These are phyloP conservation scores for Oreochromis niloticus DNA, from an alignment of 2,113 vertebrate genomes.

Conservation along the genomic window DNA sequence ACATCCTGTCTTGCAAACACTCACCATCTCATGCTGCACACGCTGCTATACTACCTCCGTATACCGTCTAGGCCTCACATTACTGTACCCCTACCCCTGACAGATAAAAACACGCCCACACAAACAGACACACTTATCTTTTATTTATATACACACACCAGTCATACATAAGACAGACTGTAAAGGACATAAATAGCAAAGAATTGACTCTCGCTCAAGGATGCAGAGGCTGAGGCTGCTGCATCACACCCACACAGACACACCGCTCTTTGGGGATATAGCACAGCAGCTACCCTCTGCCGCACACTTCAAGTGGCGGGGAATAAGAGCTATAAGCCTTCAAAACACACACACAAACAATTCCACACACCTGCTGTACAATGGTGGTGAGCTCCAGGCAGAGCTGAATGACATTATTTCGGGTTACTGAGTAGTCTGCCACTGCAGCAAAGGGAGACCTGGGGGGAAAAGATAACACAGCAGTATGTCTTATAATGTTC, in stretches of 20 bases:
- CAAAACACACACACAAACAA: conserved; percentile 22
- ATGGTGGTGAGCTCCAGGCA: conserved; percentile 98
- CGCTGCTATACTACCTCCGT: not conserved
- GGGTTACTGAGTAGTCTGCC: conserved; percentile 95
- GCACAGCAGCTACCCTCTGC: conserved; percentile 5
- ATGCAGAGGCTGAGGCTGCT: conserved; percentile 23
- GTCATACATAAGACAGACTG: conserved; percentile 31
- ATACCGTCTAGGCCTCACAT: conserved; percentile 14
- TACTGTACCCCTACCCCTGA: conserved; percentile 1
- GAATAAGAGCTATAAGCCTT: conserved; percentile 37
- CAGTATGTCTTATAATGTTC: not conserved
- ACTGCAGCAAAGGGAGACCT: conserved; percentile 98
- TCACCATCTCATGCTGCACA: not conserved
- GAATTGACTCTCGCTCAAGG: conserved; percentile 7
- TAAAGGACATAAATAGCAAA: conserved; percentile 36
- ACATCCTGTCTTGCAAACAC: conserved; percentile 10
- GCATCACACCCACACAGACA: conserved; percentile 38
- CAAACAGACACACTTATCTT: conserved; percentile 22
- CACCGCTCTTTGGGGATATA: conserved; percentile 3
- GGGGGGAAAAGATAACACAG: conserved; percentile 47
- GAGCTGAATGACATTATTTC: conserved; percentile 98
- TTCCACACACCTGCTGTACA: conserved; percentile 86
- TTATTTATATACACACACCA: conserved; percentile 34
- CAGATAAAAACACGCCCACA: conserved; percentile 24
- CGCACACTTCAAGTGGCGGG: not conserved